Base-by-base conservation (phyloP, 2,888 invertebrate genomes). In the Lamellibrachia satsuma region DNA sequence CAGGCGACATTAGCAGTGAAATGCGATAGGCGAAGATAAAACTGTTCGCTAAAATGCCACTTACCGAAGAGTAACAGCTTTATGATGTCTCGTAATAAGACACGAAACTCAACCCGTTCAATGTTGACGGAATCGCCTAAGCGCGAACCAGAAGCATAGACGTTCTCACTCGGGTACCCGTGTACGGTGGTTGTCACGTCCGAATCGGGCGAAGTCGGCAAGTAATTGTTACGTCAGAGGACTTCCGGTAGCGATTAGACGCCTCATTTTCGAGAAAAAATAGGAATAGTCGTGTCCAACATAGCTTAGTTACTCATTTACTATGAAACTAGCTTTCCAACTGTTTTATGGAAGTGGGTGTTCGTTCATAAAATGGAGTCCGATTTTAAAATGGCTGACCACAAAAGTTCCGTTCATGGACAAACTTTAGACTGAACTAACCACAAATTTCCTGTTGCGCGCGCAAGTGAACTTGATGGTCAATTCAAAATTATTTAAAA, bases 41-140 rank as follows among this genome's bases (percentile, higher is more conserved):
- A 75, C 22, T 75, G 75, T 75, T 75, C 75, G 75, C 75, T 75
- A 75, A 75, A 75, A 75, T 75, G 75, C 75, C 75, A 75, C 75
- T 75, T 75, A 75, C 75, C 22, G 75, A 22, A 75, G 75, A 75
- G 75, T 75, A 75, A 75, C 75, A 75, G 75, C 75, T 75, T 75
- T 75, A 75, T 75, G 22, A 75, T 75, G 75, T 75, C 75, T 75
- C 22, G 75, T 75, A 75, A 75, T 75, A 75, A 60, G 75, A 75
- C 22, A 15, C 75, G 75, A 75, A 75, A 75, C 75, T 75, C 22
- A 2, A n/a, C 75, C 22, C 75, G 75, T 75, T 15, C 22, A 75
- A 75, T 22, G 22, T 75, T 11, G 75, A 75, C 75, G 75, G 75
- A 75, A 75, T 75, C 55, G 55, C 7, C 55, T 9, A 7, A 55